Base-by-base conservation (phyloP, 2,113 vertebrate species). In the Siniperca chuatsi region DNA sequence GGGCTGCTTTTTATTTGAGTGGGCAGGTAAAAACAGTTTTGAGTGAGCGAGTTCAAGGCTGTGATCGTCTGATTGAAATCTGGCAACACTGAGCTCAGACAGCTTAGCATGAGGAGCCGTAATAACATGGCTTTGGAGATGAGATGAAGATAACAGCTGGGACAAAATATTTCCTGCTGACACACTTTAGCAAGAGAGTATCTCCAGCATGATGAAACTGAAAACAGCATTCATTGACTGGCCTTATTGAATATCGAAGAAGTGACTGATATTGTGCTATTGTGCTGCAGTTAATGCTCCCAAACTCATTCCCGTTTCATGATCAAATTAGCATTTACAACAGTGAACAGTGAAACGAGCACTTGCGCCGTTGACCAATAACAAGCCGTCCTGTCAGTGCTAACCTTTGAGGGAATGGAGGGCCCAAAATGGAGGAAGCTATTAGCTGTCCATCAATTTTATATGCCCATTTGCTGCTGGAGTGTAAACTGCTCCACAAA, bases 51-150 rank as follows among this genome's bases (percentile, higher is more conserved):
- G 48, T 33, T 81, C 46, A 54, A 48, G 44, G 44, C 78, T 62
- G 65, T 69, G 78, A 70, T 40, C 71, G 54, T 46, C 77, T 79
- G 77, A 69, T 42, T 58, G 44, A 62, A 80, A 71, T 52, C 42
- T 62, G 55, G 40, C 55, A 61, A 20, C 42, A 25, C 25, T 61
- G 55, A 61, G 44, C 21, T 23, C 25, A 50, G 77, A 23, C 77
- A 70, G 77, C 55, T 8, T 33, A 62, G 33, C 33, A 10, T 4
- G 46, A 35, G 29, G 16, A 62, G 16, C 13, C 60, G 18, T 1
- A 35, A 62, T 35, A 50, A 78, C 29, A 25, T 1, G 12, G 21
- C 25, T 73, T 9, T 33, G 44, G 8, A n/a, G 29, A 37, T 35
- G 23, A 60, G 54, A 60, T n/a, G 65, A 25, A 40, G 57, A 70